A percentile compares a stretch with the other conserved stretches of the same genome.
Conservation (phyloP, 1,140 invertebrate genomes). For the Eulimnadia texana region DNA sequence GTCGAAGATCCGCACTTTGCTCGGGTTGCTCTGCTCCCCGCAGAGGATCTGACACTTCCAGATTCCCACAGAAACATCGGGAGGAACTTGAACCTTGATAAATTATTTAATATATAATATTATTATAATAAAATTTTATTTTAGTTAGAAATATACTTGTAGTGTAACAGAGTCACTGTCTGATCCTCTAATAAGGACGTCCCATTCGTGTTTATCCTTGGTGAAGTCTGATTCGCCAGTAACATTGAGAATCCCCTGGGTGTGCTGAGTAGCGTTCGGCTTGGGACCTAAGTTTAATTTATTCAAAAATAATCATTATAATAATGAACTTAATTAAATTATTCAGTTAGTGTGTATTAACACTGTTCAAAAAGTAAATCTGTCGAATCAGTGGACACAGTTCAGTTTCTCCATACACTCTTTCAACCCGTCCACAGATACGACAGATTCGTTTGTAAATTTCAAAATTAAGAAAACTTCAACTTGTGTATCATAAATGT, state of each 20-base stretch:
- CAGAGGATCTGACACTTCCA: conserved; percentile 47
- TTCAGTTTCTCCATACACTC: no score
- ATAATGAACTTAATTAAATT: no score
- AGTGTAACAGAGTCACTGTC: conserved; percentile 22
- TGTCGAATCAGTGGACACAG: no score
- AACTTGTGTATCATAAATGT: no score
- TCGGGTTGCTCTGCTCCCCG: conserved; percentile 21
- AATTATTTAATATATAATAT: no score
- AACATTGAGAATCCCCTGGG: conserved; percentile 24
- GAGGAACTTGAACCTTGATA: conserved; percentile 38
- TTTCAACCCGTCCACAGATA: no score
- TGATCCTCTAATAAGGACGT: conserved; percentile 22
- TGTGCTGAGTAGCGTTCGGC: conserved; percentile 24
- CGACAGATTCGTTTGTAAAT: no score
- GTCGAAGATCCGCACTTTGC: conserved; percentile 21
- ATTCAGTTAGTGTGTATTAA: no score
- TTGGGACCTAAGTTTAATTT: conserved; percentile 25
- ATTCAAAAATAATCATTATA: no score
- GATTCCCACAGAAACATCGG: conserved; percentile 40
- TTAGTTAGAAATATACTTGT: conserved; percentile 18
- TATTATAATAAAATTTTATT: no score
- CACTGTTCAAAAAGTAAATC: no score
- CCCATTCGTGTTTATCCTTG: conserved; percentile 22
- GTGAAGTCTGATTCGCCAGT: conserved; percentile 21
- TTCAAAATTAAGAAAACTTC: no score